phyloP scores from a whole-genome alignment of 2,888 invertebrate species.

The Mesochorus sp. region DNA sequence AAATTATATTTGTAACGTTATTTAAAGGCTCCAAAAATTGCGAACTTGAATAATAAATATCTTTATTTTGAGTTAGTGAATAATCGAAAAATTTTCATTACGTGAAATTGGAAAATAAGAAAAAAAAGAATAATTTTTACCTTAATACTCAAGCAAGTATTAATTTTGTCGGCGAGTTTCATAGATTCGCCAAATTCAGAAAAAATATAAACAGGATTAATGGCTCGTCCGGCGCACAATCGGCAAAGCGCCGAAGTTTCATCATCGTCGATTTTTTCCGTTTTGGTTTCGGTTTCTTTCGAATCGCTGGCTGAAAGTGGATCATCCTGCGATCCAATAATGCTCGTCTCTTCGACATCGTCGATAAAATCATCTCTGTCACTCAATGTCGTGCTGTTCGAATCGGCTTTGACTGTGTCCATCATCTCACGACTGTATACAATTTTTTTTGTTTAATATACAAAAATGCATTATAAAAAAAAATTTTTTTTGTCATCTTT shows the following conservation, averaged over 20 bases:
- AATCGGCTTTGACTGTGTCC: conserved; percentile 34
- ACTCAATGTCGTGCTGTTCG: conserved; percentile 63
- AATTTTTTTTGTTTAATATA: not conserved
- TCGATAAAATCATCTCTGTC: conserved; percentile 70
- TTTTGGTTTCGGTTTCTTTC: conserved; percentile 56
- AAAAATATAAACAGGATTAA: conserved; percentile 72
- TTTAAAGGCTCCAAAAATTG: too few relatives aligned
- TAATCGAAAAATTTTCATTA: not conserved
- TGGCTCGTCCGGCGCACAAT: conserved; percentile 71
- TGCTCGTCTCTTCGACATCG: conserved; percentile 66
- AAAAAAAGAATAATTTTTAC: conserved; percentile 55
- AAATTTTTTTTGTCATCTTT: conserved; percentile 40
- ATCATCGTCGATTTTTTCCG: conserved; percentile 46
- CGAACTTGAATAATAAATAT: too few relatives aligned
- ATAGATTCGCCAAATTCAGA: conserved; percentile 74
- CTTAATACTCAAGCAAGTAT: conserved; percentile 72
- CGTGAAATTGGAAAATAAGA: too few relatives aligned
- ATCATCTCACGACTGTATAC: conserved; percentile 18
- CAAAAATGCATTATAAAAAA: conserved; percentile 41
- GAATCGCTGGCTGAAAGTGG: conserved; percentile 68
- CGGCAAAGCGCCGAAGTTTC: conserved; percentile 66
- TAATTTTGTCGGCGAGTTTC: conserved; percentile 72
- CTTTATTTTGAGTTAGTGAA: too few relatives aligned
- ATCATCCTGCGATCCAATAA: conserved; percentile 74
- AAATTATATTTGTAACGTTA: too few relatives aligned